Evolutionary conservation across 2,113 vertebrate species (phyloP), one percentile per base, ranked within the genome.

Genomic region (Amia ocellicauda): DNA sequence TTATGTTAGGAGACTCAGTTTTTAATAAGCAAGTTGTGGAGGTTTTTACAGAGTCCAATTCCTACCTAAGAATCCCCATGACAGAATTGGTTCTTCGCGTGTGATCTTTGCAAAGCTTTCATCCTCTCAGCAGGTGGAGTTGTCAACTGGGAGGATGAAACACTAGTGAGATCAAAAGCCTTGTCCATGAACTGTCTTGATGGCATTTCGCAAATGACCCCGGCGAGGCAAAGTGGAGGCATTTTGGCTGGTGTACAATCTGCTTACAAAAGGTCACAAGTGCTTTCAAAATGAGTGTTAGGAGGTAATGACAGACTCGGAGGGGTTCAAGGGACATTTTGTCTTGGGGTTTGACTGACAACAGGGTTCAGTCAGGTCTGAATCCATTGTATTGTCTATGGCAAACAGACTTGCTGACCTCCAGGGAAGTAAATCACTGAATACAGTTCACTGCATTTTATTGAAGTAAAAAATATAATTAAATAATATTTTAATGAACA

Each of bases 121-220:
- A 66, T 66, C 56, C 45, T 49, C 28, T 3, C 11, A 23, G 28
- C 36, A 47, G 28, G 43, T 29, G 17, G 23, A 7, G 56, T 26
- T 59, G 29, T 50, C 45, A 40, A 31, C 45, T 49, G 19, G 19
- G 27, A 52, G 56, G 64, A 49, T 59, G 56, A 51, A 59, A 58
- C 45, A 59, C 9, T 52, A 40, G 22, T 60, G 13, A 60, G 57
- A 24, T 58, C 56, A 36, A 59, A 20, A 7, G 7, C 31, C 47
- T 28, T 52, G 49, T n/a, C 22, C 26, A 41, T 59, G 55, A 51
- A 65, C 24, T 11, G 13, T 17, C 20, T 52, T 24, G 41, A 40
- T 54, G 58, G 54, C 36, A 54, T 51, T 42, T 27, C 31, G 27
- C 43, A 59, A 31, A 59, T 45, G 36, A 58, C 19, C 20, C 31